Evolutionary conservation across 2,888 invertebrate species (phyloP).

Genomic region (Ephialtes manifestator): DNA sequence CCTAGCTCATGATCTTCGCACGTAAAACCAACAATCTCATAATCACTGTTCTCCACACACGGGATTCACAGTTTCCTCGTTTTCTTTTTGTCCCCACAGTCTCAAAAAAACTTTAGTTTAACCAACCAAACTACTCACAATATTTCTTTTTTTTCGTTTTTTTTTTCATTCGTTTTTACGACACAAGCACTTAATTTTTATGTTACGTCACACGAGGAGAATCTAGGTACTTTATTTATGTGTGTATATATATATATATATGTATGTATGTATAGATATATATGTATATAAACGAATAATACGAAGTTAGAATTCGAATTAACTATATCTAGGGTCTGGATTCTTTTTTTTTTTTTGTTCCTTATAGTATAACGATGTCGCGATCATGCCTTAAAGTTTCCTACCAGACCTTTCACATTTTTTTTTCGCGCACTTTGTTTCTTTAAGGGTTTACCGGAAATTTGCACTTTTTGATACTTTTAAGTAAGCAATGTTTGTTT

Average conservation of each 20-base stretch:
- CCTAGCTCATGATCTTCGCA: constrained; percentile 24
- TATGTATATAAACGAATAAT: constrained; percentile 64
- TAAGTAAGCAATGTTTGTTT: no score
- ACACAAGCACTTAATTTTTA: constrained; percentile 80
- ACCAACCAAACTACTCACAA: constrained; percentile 69
- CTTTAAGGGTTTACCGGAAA: not conserved
- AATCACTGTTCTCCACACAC: constrained; percentile 32
- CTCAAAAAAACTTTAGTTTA: constrained; percentile 55
- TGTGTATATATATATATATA: constrained; percentile 49
- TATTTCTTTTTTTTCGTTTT: constrained; percentile 52
- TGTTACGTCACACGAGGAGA: constrained; percentile 73
- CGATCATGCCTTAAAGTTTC: constrained; percentile 26
- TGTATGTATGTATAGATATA: constrained; percentile 57
- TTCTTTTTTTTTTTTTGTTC: constrained; percentile 24
- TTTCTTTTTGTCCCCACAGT: constrained; percentile 59
- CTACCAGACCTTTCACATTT: constrained; percentile 70
- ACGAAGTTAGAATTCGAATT: constrained; percentile 58
- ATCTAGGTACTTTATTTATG: constrained; percentile 57
- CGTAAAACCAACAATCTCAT: not conserved
- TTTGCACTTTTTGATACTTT: no score
- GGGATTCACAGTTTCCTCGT: constrained; percentile 36
- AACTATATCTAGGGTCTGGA: constrained; percentile 55
- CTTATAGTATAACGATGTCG: constrained; percentile 46
- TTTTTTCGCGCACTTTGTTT: constrained; percentile 21
- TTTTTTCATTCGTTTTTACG: constrained; percentile 69